These are phyloP conservation scores for Tichodroma muraria DNA, from an alignment of 2,113 vertebrate species.

Conservation along the genomic window DNA sequence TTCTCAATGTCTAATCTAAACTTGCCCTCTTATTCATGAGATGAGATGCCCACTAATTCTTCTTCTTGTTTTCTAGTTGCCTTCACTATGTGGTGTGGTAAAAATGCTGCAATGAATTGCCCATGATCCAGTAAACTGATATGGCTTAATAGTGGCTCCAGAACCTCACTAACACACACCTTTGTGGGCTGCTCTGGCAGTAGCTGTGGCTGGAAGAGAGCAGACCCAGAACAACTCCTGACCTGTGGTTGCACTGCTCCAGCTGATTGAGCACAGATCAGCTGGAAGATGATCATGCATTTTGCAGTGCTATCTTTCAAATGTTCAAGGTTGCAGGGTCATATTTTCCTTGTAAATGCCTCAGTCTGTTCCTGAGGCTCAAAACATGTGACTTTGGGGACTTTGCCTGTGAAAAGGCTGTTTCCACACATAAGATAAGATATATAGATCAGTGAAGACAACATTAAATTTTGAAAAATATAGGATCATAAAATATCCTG, in stretches of 20 bases:
- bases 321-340: neutral
- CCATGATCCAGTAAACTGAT: neutral
- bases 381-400: neutral
- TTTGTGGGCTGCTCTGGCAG: neutral
- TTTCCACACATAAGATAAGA: neutral
- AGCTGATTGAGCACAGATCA: neutral
- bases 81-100: fast-evolving
- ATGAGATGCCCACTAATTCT: neutral
- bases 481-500: neutral
- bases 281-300: neutral
- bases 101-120: neutral
- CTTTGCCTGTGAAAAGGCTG: neutral
- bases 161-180: neutral
- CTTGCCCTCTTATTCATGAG: neutral
- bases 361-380: neutral
- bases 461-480: neutral
- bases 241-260: neutral
- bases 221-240: neutral
- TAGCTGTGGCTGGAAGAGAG: neutral
- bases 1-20: neutral
- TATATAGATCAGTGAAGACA: neutral
- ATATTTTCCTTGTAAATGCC: neutral
- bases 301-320: neutral
- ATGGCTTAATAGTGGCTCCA: neutral
- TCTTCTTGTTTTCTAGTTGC: neutral